These are phyloP conservation scores for Eupithecia pulchellata DNA, from an alignment of 2,888 invertebrate species.

Conservation along the genomic window DNA sequence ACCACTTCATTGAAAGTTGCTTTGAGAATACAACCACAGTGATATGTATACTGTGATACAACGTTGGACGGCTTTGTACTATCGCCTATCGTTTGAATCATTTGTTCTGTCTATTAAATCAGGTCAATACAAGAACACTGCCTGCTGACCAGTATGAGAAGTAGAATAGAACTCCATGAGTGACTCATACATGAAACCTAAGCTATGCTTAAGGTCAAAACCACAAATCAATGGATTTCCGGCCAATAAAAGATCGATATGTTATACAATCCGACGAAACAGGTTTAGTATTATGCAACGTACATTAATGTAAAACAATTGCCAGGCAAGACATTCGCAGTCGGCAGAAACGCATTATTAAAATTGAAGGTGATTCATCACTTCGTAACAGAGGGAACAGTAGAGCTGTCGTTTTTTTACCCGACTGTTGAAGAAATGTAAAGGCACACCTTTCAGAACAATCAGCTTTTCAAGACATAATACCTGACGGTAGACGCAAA, in stretches of 20 bases:
- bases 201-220: constrained; percentile 4
- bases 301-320: constrained; percentile 41
- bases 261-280: constrained; percentile 26
- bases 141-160: not conserved
- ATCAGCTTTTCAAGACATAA: not conserved
- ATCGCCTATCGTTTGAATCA: not conserved
- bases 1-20: not conserved
- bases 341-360: constrained; percentile 50
- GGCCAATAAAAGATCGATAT: constrained; percentile 15
- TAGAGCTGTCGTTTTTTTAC: not conserved
- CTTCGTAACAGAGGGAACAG: not conserved
- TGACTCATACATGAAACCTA: not conserved
- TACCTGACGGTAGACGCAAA: not conserved
- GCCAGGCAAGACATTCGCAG: constrained; percentile 52
- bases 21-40: not conserved
- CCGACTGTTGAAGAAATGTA: not conserved
- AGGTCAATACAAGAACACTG: not conserved
- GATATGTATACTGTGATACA: no score
- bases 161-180: not conserved
- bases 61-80: not conserved
- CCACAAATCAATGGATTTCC: constrained; percentile 23
- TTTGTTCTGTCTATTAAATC: not conserved
- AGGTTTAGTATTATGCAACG: constrained; percentile 42
- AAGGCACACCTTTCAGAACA: not conserved
- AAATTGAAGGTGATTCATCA: constrained; percentile 67